A percentile compares a stretch with the other conserved stretches of the same genome.
Evolutionary conservation across 1,140 invertebrate species (phyloP).

Genomic region (Aporrectodea caliginosa): DNA sequence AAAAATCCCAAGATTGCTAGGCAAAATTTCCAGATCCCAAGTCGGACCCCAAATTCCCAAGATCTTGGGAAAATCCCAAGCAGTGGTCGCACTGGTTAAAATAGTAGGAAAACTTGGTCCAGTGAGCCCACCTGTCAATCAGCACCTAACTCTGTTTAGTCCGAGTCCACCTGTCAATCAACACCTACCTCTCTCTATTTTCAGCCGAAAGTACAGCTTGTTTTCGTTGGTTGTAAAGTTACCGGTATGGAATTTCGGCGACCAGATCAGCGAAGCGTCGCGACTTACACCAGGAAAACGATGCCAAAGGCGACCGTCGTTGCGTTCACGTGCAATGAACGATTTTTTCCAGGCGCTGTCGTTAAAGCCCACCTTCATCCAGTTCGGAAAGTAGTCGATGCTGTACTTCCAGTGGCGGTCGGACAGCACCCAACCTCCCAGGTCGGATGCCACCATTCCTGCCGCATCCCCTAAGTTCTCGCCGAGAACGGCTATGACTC

Average conservation of each 20-base stretch:
- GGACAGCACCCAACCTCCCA: neutral
- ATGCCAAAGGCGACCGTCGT: neutral
- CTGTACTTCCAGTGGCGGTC: neutral
- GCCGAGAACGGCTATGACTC: neutral
- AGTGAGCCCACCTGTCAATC: no score
- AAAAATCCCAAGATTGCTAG: no score
- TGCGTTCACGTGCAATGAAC: neutral
- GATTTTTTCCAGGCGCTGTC: neutral
- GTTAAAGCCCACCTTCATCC: neutral
- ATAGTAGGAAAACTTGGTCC: no score
- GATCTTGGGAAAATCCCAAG: no score
- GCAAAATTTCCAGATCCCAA: no score
- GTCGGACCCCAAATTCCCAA: no score
- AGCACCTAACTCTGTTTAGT: no score
- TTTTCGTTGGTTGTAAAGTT: neutral
- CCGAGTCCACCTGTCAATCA: no score
- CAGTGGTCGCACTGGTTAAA: no score
- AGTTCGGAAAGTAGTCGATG: neutral
- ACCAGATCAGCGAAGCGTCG: neutral
- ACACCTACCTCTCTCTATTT: neutral
- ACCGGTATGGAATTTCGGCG: neutral
- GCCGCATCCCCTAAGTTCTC: neutral
- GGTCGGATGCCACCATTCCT: neutral
- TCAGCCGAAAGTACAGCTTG: neutral
- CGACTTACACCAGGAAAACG: neutral